Conservation (phyloP, 92 coral and sea anemone genomes). For the Virgularia gustaviana region DNA sequence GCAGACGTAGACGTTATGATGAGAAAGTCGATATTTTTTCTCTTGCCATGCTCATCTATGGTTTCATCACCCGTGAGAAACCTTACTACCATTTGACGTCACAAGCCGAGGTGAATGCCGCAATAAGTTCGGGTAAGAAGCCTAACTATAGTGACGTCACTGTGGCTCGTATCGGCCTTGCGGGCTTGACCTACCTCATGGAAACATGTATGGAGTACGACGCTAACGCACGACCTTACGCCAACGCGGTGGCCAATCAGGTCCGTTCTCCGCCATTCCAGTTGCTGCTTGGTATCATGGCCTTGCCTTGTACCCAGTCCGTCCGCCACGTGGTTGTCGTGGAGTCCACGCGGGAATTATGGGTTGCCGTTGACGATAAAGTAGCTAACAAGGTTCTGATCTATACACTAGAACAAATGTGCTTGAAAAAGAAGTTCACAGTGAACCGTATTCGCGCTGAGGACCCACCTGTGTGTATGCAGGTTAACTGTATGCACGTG, state of each 20-base stretch:
- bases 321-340: slow-evolving; percentile 81
- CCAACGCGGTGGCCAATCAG: slow-evolving; percentile 66
- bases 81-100: slow-evolving; percentile 63
- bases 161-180: slow-evolving; percentile 67
- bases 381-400: slow-evolving; percentile 61
- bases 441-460: slow-evolving; percentile 28
- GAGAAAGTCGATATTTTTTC: slow-evolving; percentile 86
- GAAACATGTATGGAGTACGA: slow-evolving; percentile 70
- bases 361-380: slow-evolving; percentile 82
- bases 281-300: slow-evolving; percentile 68
- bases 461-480: slow-evolving; percentile 34
- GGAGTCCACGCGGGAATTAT: slow-evolving; percentile 61
- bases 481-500: slow-evolving; percentile 71
- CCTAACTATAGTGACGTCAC: slow-evolving; percentile 65
- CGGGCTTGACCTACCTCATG: slow-evolving; percentile 83
- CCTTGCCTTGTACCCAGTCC: slow-evolving; percentile 65
- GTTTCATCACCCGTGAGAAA: slow-evolving; percentile 68
- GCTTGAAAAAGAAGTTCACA: slow-evolving; percentile 63
- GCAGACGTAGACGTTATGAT: slow-evolving; percentile 68
- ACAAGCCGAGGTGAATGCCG: slow-evolving; percentile 45
- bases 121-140: slow-evolving; percentile 66
- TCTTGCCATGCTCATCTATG: slow-evolving; percentile 74
- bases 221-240: slow-evolving; percentile 68
- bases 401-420: slow-evolving; percentile 60
- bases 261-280: slow-evolving; percentile 83